Conservation (phyloP, 2,113 vertebrate genomes). For the Albula goreensis region DNA sequence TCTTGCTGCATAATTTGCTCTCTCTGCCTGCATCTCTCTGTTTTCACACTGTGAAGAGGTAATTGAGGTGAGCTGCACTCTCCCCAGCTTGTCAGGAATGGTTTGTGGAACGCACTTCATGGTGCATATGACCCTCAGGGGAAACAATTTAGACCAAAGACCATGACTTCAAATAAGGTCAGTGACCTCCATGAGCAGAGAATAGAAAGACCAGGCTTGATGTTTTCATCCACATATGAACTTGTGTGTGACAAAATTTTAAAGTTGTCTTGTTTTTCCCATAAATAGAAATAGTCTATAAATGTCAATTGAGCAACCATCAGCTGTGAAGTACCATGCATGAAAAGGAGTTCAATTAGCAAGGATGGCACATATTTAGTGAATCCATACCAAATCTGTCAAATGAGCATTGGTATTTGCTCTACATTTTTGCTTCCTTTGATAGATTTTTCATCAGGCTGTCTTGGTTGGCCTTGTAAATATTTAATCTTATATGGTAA, state of each 20-base stretch:
- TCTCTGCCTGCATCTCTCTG: not conserved
- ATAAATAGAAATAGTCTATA: constrained; percentile 2
- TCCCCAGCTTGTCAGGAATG: not conserved
- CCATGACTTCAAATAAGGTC: not conserved
- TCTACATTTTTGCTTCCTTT: not conserved
- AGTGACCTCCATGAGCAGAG: not conserved
- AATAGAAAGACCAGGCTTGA: not conserved
- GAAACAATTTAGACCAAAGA: not conserved
- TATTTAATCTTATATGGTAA: constrained; percentile 17
- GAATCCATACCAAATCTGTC: too few species aligned
- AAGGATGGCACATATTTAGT: not conserved
- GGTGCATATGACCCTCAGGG: not conserved
- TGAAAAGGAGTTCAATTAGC: not conserved
- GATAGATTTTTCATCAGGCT: not conserved
- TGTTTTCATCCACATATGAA: not conserved
- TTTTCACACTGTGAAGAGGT: not conserved
- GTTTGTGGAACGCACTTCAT: not conserved
- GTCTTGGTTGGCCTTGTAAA: constrained; percentile 7
- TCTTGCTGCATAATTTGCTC: not conserved
- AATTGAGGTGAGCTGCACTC: constrained; percentile 3
- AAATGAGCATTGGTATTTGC: not conserved
- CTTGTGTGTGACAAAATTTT: not conserved
- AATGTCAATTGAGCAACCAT: constrained; percentile 3
- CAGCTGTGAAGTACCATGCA: not conserved
- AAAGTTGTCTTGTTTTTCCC: not conserved